These are phyloP conservation scores for Entomobrya multifasciata DNA, from an alignment of 2,888 invertebrate species.

Conservation along the genomic window DNA sequence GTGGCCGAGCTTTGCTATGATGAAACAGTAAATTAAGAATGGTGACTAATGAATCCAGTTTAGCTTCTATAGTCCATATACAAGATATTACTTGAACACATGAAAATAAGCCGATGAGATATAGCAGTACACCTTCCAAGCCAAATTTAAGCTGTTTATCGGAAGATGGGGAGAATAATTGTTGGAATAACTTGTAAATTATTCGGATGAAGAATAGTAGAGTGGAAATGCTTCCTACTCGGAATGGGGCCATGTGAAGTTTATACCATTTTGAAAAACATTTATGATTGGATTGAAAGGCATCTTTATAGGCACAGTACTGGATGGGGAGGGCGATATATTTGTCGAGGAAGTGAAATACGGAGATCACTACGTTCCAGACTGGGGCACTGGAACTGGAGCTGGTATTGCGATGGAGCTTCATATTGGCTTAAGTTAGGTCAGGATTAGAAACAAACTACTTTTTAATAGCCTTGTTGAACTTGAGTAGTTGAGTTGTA, in stretches of 20 bases:
- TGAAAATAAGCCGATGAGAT: not conserved
- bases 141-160: not conserved
- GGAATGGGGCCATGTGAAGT: not conserved
- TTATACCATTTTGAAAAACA: not conserved
- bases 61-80: not conserved
- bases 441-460: too few relatives aligned
- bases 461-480: too few relatives aligned
- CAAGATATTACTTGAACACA: not conserved
- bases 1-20: not conserved
- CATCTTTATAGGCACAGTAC: not conserved
- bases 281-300: not conserved
- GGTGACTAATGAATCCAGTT: not conserved
- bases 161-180: not conserved
- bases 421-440: too few relatives aligned
- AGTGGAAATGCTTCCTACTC: not conserved
- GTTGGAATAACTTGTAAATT: not conserved
- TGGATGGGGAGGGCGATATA: not conserved
- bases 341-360: not conserved
- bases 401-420: too few relatives aligned
- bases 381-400: too few relatives aligned
- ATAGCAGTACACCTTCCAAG: not conserved
- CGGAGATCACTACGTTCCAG: constrained; percentile 18
- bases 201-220: not conserved
- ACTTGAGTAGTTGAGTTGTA: too few relatives aligned
- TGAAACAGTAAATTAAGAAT: not conserved